Evolutionary conservation across 2,888 invertebrate genomes (phyloP).

Genomic region (Callinectes sapidus): DNA sequence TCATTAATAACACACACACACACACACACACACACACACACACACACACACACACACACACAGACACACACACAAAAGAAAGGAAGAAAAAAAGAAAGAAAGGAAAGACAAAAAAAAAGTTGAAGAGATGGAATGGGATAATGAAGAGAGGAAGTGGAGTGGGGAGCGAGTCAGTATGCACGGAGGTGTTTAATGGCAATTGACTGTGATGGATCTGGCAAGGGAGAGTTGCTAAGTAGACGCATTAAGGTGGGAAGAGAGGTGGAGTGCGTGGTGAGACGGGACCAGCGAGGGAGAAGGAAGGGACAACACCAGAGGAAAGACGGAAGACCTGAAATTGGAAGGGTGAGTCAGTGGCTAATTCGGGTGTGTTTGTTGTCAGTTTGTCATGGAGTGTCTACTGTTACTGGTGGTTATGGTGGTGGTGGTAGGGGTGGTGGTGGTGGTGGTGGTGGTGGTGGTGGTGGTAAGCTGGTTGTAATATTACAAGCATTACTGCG

Average conservation of each 20-base stretch:
- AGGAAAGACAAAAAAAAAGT: neutral
- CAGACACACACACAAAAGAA: neutral
- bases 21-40: too few species aligned
- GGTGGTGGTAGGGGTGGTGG: too few species aligned
- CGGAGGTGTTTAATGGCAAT: neutral
- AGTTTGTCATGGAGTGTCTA: neutral
- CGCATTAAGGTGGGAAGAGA: neutral
- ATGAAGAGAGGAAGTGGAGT: neutral
- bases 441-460: too few species aligned
- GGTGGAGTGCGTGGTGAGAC: neutral
- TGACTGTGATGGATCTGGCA: neutral
- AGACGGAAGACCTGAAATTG: neutral
- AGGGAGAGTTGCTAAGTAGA: constrained; percentile 12
- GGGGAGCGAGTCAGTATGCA: neutral
- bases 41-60: too few species aligned
- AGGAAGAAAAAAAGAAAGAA: neutral
- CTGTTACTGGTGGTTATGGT: too few species aligned
- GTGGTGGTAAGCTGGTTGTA: too few species aligned
- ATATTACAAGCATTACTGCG: too few species aligned
- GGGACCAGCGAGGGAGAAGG: neutral
- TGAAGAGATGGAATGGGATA: neutral
- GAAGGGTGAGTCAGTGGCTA: constrained; percentile 5
- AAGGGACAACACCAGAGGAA: neutral
- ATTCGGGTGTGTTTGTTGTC: neutral
- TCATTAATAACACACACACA: too few species aligned